A percentile compares a stretch with the other conserved stretches of the same genome.
Conservation (phyloP, 2,888 invertebrate species). For the Caenorhabditis zanzibari region DNA sequence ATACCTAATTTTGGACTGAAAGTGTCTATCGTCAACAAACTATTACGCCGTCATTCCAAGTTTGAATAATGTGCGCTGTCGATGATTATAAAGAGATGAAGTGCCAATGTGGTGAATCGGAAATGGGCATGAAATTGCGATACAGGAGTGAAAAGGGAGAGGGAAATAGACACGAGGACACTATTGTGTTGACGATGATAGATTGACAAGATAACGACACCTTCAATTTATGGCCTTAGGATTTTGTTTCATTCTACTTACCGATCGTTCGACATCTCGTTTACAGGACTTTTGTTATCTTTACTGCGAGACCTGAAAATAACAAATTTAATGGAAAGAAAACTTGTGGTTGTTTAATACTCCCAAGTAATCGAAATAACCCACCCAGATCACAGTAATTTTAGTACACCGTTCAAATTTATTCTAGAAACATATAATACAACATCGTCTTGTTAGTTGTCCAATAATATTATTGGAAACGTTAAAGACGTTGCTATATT, state of each 20-base stretch:
- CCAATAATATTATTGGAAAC: too few species aligned
- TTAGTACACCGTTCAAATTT: too few species aligned
- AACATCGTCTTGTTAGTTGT: too few species aligned
- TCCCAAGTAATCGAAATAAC: too few species aligned
- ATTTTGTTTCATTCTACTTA: conserved; percentile 15
- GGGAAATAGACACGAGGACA: conserved; percentile 11
- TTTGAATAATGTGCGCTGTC: conserved; percentile 8
- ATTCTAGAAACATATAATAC: too few species aligned
- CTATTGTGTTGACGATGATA: conserved; percentile 14
- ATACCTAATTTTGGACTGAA: too few species aligned
- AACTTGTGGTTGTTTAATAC: too few species aligned
- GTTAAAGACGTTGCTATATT: not conserved
- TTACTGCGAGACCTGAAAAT: conserved; percentile 60
- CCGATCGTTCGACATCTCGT: conserved; percentile 63
- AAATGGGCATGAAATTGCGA: conserved; percentile 19
- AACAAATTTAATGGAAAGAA: not conserved
- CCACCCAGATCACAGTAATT: too few species aligned
- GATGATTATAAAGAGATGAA: not conserved
- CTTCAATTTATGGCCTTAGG: not conserved
- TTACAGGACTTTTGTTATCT: conserved; percentile 53
- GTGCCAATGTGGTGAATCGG: not conserved
- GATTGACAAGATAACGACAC: conserved; percentile 49
- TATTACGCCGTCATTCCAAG: not conserved
- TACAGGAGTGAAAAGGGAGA: not conserved
- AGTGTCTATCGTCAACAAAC: too few species aligned